Conservation (phyloP, 2,888 invertebrate genomes). For the Silvanus unidentatus region DNA sequence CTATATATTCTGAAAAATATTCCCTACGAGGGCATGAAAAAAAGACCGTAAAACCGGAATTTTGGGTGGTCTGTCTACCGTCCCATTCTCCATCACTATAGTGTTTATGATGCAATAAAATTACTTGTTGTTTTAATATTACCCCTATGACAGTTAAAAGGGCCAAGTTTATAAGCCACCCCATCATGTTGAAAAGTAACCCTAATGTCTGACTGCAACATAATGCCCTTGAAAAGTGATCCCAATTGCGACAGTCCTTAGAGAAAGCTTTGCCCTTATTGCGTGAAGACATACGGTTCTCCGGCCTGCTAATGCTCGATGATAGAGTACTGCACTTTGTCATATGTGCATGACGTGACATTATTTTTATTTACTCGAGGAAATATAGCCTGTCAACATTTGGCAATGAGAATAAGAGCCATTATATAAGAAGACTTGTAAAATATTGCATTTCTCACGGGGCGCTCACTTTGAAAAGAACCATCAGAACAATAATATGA, state of each 20-base stretch:
- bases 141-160: conserved; percentile 1
- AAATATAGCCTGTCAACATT: too few relatives aligned
- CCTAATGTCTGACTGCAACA: background rate
- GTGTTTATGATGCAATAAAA: conserved; percentile 2
- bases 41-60: background rate
- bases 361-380: too few relatives aligned
- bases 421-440: too few relatives aligned
- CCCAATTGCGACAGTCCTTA: conserved; percentile 12
- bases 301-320: conserved; percentile 27
- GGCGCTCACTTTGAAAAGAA: too few relatives aligned
- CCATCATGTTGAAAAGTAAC: background rate
- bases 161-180: conserved; percentile 2
- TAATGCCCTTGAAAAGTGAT: conserved; percentile 15
- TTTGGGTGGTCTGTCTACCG: background rate
- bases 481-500: too few relatives aligned
- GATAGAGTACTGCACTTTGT: conserved; percentile 35
- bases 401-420: too few relatives aligned
- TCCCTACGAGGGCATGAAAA: background rate
- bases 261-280: conserved; percentile 16
- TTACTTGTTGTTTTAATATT: conserved; percentile 3
- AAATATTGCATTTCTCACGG: too few relatives aligned
- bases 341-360: conserved; percentile 19
- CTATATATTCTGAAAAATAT: too few relatives aligned
- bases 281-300: conserved; percentile 26
- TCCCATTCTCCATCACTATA: too few relatives aligned